Base-by-base conservation (phyloP, 2,797 vertebrate species). In the Pogoniulus pusillus region DNA sequence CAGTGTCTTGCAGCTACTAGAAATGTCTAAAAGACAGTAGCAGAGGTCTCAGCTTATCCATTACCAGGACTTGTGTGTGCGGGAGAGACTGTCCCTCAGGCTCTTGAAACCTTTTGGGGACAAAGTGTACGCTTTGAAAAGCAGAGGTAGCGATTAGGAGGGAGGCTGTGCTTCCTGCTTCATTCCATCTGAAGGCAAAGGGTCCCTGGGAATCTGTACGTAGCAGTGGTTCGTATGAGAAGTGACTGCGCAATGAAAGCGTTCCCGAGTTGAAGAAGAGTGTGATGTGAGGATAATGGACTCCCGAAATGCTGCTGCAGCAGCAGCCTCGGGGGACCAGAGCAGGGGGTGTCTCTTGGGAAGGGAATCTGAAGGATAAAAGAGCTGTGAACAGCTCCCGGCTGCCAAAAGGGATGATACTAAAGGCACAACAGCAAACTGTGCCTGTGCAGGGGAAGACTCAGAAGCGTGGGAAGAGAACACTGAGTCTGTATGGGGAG, bases 301-400 rank as follows among this genome's bases (percentile, higher is more conserved):
- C 82, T 92, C 85, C 60, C 91, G 87, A 92, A 95, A 93, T 91
- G 87, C 85, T 91, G 87, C 85, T 72, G 89, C 1, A 0, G 66
- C 85, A 71, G 69, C 89, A 89, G 80, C 91, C 95, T 84, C 91
- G 47, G 91, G 94, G 80, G 92, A 91, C 39, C 54, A 89, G 87
- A 87, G 77, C 80, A 86, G 24, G 15, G 12, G 89, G 43, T 18
- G 43, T 95, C 94, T 91, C 92, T 87, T 84, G 95, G 92, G 94
- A 95, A 86, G 39, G 79, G 68, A 93, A 94, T 92, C 51, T 93
- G 91, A 93, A 88, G 80, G 92, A 95, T 92, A 79, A 93, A 95
- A 95, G 87, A 89, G 54, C 80, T 24, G 15, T 4, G 9, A 94
- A 94, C 76, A 83, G 79, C 76, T 70, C 63, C 1, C 1, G 16